phyloP scores from a whole-genome alignment of 2,113 vertebrate species.

The Lucifuga dentata region DNA sequence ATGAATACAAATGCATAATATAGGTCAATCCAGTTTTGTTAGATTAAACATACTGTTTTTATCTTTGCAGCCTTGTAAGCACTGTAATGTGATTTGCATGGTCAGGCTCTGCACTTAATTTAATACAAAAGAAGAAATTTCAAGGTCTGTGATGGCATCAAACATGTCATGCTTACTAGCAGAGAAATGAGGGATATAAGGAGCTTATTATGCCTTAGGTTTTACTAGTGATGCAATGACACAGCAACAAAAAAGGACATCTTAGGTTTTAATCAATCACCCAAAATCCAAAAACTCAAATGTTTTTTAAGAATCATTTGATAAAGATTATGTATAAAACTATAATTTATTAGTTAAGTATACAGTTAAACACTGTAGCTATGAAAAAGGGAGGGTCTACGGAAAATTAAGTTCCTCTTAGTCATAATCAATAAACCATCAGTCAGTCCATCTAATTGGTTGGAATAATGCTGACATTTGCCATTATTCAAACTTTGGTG shows the following conservation, averaged over 20 bases:
- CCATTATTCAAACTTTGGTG: no score
- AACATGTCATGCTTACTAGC: slow-evolving; percentile 17
- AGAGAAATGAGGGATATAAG: slow-evolving; percentile 37
- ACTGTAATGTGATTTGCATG: neutral
- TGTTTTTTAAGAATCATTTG: slow-evolving; percentile 3
- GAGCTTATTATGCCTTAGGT: slow-evolving; percentile 33
- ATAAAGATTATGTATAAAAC: neutral
- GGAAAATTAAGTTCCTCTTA: no score
- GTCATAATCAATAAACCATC: no score
- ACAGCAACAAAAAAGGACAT: slow-evolving; percentile 31
- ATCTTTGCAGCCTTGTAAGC: neutral
- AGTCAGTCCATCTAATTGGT: no score
- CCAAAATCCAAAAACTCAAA: neutral
- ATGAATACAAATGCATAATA: no score
- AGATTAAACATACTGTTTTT: slow-evolving; percentile 9
- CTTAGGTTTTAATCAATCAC: slow-evolving; percentile 11
- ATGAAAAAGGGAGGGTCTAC: no score
- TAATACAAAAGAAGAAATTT: slow-evolving; percentile 13
- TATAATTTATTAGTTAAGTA: no score
- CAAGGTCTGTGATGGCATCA: slow-evolving; percentile 25
- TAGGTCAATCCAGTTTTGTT: no score
- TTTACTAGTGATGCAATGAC: slow-evolving; percentile 50
- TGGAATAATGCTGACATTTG: no score
- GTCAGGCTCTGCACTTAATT: slow-evolving; percentile 15
- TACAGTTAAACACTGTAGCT: no score